Evolutionary conservation across 2,113 vertebrate species (phyloP).

Genomic region (Petrocephalus zakoni): DNA sequence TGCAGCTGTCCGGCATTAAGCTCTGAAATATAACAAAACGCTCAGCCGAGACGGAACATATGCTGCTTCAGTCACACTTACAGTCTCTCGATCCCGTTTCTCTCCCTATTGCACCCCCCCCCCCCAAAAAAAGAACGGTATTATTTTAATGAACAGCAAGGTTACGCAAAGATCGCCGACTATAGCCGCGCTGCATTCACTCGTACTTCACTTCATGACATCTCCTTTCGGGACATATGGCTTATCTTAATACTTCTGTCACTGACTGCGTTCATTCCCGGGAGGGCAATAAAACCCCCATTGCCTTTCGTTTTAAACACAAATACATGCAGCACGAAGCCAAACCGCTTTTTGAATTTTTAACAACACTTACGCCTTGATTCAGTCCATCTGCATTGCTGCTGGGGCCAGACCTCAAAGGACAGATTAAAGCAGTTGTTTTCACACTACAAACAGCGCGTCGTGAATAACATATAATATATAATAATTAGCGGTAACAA

Average conservation of each 20-base stretch:
- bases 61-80: conserved; percentile 23
- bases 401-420: not conserved
- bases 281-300: not conserved
- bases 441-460: not conserved
- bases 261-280: not conserved
- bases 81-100: not conserved
- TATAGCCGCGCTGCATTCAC: not conserved
- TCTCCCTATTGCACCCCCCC: not conserved
- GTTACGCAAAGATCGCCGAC: conserved; percentile 1
- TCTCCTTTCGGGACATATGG: not conserved
- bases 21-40: conserved; percentile 24
- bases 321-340: not conserved
- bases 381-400: not conserved
- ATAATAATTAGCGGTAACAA: not conserved
- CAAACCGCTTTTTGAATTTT: not conserved
- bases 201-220: not conserved
- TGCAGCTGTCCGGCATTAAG: conserved; percentile 51
- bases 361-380: not conserved
- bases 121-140: not conserved
- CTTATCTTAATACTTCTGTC: not conserved
- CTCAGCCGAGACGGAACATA: conserved; percentile 35
- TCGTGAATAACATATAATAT: not conserved
- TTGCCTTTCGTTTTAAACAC: not conserved
- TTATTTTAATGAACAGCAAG: not conserved
- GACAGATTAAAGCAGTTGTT: not conserved